phyloP scores from a whole-genome alignment of 2,888 invertebrate genomes.

The Ectemnius continuus region DNA sequence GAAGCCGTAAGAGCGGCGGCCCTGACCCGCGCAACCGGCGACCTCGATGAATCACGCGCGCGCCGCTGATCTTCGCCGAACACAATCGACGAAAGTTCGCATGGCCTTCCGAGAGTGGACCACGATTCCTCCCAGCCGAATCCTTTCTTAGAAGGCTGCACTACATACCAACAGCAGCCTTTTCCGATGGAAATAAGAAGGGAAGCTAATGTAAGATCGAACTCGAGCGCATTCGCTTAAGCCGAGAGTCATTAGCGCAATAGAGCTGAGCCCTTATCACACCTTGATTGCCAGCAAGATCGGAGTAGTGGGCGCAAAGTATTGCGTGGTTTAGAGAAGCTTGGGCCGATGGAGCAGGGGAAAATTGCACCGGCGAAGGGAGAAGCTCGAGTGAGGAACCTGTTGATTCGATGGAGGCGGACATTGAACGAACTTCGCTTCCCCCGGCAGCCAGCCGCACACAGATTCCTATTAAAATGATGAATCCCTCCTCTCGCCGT shows the following conservation, averaged over 20 bases:
- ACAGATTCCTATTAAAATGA: slow-evolving; percentile 3
- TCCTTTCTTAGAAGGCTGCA: too few species aligned
- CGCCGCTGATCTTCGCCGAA: slow-evolving; percentile 38
- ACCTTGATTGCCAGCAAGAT: too few species aligned
- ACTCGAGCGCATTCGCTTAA: too few species aligned
- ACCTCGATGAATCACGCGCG: slow-evolving; percentile 61
- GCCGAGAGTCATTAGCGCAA: too few species aligned
- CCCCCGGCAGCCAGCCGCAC: background rate
- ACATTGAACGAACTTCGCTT: slow-evolving; percentile 12
- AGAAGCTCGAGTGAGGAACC: slow-evolving; percentile 19
- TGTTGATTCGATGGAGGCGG: slow-evolving; percentile 40
- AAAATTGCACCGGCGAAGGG: background rate
- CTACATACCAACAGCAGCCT: too few species aligned
- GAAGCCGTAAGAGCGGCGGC: slow-evolving; percentile 53
- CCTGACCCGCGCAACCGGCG: slow-evolving; percentile 62
- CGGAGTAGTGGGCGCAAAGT: too few species aligned
- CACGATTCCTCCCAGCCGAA: too few species aligned
- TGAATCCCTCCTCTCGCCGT: slow-evolving; percentile 21
- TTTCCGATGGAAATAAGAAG: too few species aligned
- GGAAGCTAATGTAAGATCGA: too few species aligned
- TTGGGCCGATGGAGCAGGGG: background rate
- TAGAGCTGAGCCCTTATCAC: too few species aligned
- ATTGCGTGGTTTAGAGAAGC: too few species aligned
- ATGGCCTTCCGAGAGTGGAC: background rate
- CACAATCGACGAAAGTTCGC: slow-evolving; percentile 54